Evolutionary conservation across 2,797 vertebrate genomes (phyloP).

Genomic region (Strix occidentalis): DNA sequence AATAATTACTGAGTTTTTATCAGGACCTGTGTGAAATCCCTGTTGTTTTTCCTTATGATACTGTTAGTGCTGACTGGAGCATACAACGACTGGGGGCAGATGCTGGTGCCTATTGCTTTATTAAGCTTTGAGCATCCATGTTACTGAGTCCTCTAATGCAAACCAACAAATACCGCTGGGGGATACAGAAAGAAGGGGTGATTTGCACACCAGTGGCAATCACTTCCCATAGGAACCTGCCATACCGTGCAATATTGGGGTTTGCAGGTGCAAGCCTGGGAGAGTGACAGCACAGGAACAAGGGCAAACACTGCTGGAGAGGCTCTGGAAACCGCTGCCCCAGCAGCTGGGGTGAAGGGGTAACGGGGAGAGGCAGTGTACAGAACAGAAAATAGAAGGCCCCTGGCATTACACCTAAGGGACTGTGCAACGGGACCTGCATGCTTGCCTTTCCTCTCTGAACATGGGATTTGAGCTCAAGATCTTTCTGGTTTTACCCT

Average conservation of each 20-base stretch:
- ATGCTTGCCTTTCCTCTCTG: background rate
- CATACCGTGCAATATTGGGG: fast-evolving
- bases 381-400: too few species aligned
- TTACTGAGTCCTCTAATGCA: background rate
- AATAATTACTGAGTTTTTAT: background rate
- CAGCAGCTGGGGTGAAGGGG: background rate
- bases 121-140: background rate
- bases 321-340: too few species aligned
- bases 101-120: fast-evolving
- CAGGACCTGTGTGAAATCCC: background rate
- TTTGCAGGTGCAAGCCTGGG: background rate
- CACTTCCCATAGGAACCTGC: background rate
- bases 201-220: background rate
- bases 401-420: background rate
- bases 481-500: background rate
- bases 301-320: background rate
- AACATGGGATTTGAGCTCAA: background rate
- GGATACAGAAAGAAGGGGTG: background rate
- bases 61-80: background rate
- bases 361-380: background rate
- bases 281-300: background rate
- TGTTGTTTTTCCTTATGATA: background rate
- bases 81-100: background rate
- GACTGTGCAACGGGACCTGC: background rate
- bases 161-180: background rate